Conservation (phyloP, 2,797 vertebrate species). For the Microchirus variegatus region DNA sequence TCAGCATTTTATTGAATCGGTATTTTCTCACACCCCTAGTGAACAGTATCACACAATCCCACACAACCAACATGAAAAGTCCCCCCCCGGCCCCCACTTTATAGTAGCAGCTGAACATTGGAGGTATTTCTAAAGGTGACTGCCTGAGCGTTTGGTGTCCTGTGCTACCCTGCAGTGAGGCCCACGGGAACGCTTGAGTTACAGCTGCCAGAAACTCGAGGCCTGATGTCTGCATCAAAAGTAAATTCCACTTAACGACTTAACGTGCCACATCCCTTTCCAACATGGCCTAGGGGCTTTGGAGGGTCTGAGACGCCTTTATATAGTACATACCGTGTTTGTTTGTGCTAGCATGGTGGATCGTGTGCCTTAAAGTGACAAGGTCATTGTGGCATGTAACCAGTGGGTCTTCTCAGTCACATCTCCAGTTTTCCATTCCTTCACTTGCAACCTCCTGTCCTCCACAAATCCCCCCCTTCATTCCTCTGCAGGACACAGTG, state of each 20-base stretch:
- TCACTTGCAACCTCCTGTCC: slow-evolving; percentile 30
- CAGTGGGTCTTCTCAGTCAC: slow-evolving; percentile 31
- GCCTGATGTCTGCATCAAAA: slow-evolving; percentile 79
- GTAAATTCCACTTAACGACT: slow-evolving; percentile 86
- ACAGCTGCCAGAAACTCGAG: slow-evolving; percentile 77
- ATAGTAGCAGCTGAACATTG: slow-evolving; percentile 59
- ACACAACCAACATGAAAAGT: slow-evolving; percentile 2
- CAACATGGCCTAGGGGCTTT: slow-evolving; percentile 67
- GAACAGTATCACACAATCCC: slow-evolving; percentile 18
- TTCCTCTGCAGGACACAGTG: slow-evolving; percentile 54
- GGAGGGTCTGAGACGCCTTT: slow-evolving; percentile 68
- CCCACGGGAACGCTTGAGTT: slow-evolving; percentile 66
- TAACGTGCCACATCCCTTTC: slow-evolving; percentile 79
- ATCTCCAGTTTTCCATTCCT: slow-evolving; percentile 62
- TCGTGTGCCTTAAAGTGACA: slow-evolving; percentile 53
- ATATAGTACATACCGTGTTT: slow-evolving; percentile 78
- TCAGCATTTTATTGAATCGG: too few relatives aligned
- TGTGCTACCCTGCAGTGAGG: slow-evolving; percentile 53
- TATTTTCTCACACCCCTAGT: neutral
- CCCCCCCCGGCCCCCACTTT: slow-evolving; percentile 37
- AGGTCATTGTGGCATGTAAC: slow-evolving; percentile 33
- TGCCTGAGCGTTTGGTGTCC: slow-evolving; percentile 62
- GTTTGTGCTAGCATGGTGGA: slow-evolving; percentile 62
- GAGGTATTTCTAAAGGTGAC: slow-evolving; percentile 71
- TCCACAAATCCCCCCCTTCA: slow-evolving; percentile 10